Evolutionary conservation across 2,113 vertebrate species (phyloP).

Genomic region (Pterocles orientalis): DNA sequence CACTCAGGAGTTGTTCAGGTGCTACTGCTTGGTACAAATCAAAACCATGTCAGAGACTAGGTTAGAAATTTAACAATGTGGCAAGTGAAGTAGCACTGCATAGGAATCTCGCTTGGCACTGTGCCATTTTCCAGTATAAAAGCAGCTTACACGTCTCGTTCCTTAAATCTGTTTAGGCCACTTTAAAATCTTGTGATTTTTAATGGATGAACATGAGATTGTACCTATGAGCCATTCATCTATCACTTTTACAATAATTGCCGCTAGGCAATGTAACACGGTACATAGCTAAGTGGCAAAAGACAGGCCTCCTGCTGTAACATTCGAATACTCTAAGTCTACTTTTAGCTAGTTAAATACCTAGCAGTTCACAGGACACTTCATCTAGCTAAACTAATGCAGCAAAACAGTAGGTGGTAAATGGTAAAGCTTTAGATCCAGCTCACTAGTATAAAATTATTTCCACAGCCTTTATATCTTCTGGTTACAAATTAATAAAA

Average conservation of each 20-base stretch:
- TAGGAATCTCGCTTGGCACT: neutral
- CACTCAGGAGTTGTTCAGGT: neutral
- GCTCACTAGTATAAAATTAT: conserved; percentile 11
- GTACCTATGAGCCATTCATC: conserved; percentile 45
- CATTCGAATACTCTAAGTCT: conserved; percentile 37
- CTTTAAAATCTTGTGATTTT: conserved; percentile 21
- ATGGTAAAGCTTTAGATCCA: conserved; percentile 40
- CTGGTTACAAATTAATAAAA: conserved; percentile 40
- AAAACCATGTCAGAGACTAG: neutral
- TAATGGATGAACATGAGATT: conserved; percentile 17
- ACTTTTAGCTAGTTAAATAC: conserved; percentile 53
- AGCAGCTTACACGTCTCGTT: neutral
- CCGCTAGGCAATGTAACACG: conserved; percentile 17
- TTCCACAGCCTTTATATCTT: neutral
- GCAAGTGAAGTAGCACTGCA: neutral
- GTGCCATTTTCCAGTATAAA: neutral
- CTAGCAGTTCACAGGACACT: conserved; percentile 20
- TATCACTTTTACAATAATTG: conserved; percentile 68
- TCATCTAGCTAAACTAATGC: conserved; percentile 51
- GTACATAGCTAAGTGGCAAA: conserved; percentile 39
- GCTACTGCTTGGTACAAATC: neutral
- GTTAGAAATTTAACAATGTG: neutral
- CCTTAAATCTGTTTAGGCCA: conserved; percentile 58
- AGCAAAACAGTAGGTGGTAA: conserved; percentile 22
- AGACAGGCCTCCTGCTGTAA: conserved; percentile 64